Percentiles rank a stretch among this genome's conserved stretches.
These are phyloP conservation scores for Scytalopus superciliaris DNA, from an alignment of 2,113 vertebrate species.

Conservation along the genomic window DNA sequence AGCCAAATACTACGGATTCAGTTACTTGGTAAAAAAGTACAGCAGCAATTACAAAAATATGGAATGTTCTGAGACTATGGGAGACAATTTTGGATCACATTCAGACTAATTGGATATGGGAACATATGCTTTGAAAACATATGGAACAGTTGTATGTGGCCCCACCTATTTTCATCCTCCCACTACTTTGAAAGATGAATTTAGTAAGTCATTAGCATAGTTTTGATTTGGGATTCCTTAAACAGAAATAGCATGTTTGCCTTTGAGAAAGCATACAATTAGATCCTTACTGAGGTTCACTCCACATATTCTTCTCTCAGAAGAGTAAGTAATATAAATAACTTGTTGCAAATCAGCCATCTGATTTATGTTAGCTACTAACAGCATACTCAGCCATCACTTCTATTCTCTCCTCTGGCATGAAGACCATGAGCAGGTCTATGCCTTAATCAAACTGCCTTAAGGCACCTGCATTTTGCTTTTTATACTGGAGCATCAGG, in stretches of 20 bases:
- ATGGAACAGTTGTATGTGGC: not conserved
- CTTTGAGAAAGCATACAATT: not conserved
- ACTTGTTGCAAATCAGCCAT: not conserved
- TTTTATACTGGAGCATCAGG: not conserved
- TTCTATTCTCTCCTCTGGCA: not conserved
- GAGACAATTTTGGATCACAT: not conserved
- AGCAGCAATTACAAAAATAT: not conserved
- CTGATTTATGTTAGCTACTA: not conserved
- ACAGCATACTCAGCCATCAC: not conserved
- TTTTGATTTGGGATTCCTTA: not conserved
- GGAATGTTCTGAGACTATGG: not conserved
- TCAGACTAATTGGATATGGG: not conserved
- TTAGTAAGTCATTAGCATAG: not conserved
- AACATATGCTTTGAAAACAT: not conserved
- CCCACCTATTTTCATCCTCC: not conserved
- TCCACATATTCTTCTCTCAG: not conserved
- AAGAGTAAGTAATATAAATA: not conserved
- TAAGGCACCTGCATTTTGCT: not conserved
- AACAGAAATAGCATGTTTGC: not conserved
- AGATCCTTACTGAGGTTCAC: not conserved
- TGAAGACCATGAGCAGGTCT: not conserved
- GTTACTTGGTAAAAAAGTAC: not conserved
- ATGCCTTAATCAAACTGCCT: not conserved
- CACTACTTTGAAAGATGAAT: not conserved
- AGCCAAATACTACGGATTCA: not conserved